These are phyloP conservation scores for Atherinomorus stipes DNA, from an alignment of 2,113 vertebrate species.

Conservation along the genomic window DNA sequence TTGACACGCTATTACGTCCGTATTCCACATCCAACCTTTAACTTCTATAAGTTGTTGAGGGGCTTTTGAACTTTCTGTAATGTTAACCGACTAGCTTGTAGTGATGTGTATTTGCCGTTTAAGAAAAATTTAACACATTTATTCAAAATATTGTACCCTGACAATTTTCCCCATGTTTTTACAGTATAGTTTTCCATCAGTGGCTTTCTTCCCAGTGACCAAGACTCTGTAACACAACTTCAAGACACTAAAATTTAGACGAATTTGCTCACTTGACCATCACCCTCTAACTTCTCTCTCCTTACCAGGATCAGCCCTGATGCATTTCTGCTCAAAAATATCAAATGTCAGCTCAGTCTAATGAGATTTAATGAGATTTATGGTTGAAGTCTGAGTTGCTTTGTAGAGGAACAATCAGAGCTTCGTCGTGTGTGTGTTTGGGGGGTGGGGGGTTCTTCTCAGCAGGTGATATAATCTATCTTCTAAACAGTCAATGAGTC, in stretches of 20 bases:
- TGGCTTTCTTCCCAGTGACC: neutral
- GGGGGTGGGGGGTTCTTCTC: slow-evolving; percentile 9
- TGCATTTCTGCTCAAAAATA: neutral
- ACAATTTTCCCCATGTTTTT: too few relatives aligned
- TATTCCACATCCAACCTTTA: too few relatives aligned
- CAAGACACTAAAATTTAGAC: neutral
- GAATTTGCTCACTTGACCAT: neutral
- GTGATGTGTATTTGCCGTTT: neutral
- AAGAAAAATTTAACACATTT: too few relatives aligned
- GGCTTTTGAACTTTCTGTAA: too few relatives aligned
- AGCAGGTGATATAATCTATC: slow-evolving; percentile 41
- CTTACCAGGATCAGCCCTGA: neutral
- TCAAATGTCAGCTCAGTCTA: neutral
- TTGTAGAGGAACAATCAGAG: neutral
- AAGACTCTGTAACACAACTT: neutral
- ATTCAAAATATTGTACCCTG: too few relatives aligned
- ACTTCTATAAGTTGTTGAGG: too few relatives aligned
- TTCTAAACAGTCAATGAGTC: slow-evolving; percentile 1
- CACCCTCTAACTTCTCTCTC: neutral
- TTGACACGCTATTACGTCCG: too few relatives aligned
- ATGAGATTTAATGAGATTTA: neutral
- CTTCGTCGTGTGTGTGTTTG: neutral
- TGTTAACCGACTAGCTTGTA: neutral
- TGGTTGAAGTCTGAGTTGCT: neutral
- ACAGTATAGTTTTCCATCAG: too few relatives aligned